Percentiles rank a stretch among this genome's conserved stretches.
Conservation (phyloP, 2,113 vertebrate species). For the Callospermophilus lateralis region DNA sequence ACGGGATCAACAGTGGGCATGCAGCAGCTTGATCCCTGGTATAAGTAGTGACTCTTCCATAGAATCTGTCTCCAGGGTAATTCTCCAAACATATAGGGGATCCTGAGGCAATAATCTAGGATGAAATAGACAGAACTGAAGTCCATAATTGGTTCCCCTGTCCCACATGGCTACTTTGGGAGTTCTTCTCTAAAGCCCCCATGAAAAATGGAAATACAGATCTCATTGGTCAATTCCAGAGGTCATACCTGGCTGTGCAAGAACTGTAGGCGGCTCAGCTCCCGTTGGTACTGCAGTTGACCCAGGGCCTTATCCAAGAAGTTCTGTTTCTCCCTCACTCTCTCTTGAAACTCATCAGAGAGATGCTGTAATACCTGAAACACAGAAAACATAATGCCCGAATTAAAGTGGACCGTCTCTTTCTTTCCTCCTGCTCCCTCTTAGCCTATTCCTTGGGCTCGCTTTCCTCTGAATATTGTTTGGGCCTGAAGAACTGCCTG, state of each 20-base stretch:
- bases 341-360: constrained; percentile 87
- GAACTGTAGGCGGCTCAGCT: constrained; percentile 85
- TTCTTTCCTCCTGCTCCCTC: not conserved
- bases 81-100: constrained; percentile 88
- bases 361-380: constrained; percentile 86
- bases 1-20: constrained; percentile 88
- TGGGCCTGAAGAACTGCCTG: not conserved
- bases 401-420: not conserved
- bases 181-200: not conserved
- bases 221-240: not conserved
- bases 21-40: constrained; percentile 63
- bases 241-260: constrained; percentile 90
- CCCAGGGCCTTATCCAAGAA: constrained; percentile 86
- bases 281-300: constrained; percentile 87
- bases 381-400: not conserved
- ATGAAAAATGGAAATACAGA: not conserved
- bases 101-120: constrained; percentile 88
- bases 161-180: not conserved
- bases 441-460: not conserved
- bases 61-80: constrained; percentile 83
- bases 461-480: not conserved
- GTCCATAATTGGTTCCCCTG: not conserved
- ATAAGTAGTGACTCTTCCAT: constrained; percentile 28
- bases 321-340: constrained; percentile 84
- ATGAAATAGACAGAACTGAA: not conserved